phyloP scores from a whole-genome alignment of 2,113 vertebrate species.

The Catagonus wagneri region DNA sequence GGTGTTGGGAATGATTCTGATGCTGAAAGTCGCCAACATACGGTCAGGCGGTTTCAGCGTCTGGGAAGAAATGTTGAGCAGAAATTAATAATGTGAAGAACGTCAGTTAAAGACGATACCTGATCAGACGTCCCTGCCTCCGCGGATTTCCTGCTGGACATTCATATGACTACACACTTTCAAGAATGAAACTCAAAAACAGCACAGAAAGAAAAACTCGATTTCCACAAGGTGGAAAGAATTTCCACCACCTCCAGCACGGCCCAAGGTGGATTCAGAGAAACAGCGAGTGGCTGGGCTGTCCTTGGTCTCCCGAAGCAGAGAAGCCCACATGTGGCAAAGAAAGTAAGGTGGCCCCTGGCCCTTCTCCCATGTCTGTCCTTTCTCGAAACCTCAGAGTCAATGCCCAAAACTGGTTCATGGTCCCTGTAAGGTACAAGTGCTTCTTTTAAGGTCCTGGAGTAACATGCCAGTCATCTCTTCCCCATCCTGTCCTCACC shows the following conservation, averaged over 20 bases:
- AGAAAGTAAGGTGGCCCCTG: neutral
- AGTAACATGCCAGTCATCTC: neutral
- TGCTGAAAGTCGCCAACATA: neutral
- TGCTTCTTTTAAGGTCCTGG: neutral
- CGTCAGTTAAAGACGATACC: neutral
- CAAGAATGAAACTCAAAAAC: slow-evolving; percentile 7
- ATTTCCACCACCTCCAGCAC: neutral
- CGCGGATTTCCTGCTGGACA: neutral
- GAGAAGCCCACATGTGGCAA: neutral
- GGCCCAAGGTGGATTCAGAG: neutral
- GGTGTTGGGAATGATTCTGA: neutral
- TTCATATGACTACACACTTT: neutral
- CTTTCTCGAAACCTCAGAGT: neutral
- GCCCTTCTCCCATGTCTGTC: neutral
- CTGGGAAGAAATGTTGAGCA: neutral
- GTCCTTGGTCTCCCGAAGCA: neutral
- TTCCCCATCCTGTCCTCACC: neutral
- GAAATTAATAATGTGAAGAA: neutral
- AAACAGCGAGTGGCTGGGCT: neutral
- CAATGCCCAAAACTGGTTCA: neutral
- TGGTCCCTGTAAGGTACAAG: neutral
- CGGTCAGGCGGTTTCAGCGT: neutral
- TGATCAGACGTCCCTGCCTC: neutral
- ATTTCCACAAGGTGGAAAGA: neutral
- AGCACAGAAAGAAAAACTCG: neutral